Evolutionary conservation across 2,888 invertebrate species (phyloP), one percentile per base, ranked within the genome.

Genomic region (Synergus itoensis): DNA sequence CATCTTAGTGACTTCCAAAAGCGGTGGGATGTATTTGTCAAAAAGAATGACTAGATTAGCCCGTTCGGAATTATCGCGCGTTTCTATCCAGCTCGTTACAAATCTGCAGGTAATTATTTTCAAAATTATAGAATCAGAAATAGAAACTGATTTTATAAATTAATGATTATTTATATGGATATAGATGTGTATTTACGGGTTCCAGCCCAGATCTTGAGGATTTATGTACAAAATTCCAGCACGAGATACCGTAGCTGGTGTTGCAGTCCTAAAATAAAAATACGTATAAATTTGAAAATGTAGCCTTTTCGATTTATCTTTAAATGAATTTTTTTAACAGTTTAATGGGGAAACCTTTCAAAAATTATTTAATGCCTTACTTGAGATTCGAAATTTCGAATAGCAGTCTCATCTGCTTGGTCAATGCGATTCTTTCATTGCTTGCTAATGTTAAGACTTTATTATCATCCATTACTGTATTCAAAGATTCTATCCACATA

Each of bases 401-500:
- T n/a, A 99, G 92, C 18, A 99, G 93, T 73, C 98, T 94, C 98
- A 99, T 98, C 43, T 95, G 94, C 84, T 96, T 95, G 0, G 97
- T 98, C 77, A 99, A 93, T 0, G 98, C 97, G 80, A 99, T 98
- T 78, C 99, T 94, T 92, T 99, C 99, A 89, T 99, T 98, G 92
- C 98, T 98, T 8, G 98, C 98, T 86, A 99, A 92, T 0, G 98
- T 99, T 83, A 99, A 91, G 7, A 96, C 96, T 93, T 99, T 99
- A 92, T 99, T 99, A 90, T 99, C 99, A 91, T 99, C 99, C 98
- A 99, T 99, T 21, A 99, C 95, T 4, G 98, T 99, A 90, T 99
- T 99, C 43, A 99, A 94, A 48, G 98, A 98, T 92, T 99, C 98
- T 88, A 99, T 99, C 99, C 98, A 99, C 98, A 98, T 98, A 1